Evolutionary conservation across 2,797 vertebrate genomes (phyloP).

Genomic region (Malacoraja senta): DNA sequence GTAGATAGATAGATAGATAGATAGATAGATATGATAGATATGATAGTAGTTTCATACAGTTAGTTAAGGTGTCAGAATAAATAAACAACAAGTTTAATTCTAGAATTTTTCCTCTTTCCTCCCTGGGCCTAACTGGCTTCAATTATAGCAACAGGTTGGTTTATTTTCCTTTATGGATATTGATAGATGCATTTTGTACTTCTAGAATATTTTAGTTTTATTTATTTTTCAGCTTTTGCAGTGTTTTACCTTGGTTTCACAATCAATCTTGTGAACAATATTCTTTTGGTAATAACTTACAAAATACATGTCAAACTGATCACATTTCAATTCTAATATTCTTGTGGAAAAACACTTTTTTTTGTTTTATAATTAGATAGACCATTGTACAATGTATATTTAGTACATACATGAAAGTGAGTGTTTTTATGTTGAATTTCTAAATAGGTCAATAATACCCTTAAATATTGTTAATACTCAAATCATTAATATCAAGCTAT

Average conservation of each 20-base stretch:
- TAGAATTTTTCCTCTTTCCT: neutral
- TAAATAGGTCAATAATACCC: neutral
- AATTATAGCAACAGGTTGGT: neutral
- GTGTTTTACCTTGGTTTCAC: neutral
- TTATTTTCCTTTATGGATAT: neutral
- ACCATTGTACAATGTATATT: neutral
- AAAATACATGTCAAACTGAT: neutral
- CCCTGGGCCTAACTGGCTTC: neutral
- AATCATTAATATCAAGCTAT: neutral
- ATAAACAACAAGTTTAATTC: conserved; percentile 32
- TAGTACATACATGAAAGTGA: too few species aligned
- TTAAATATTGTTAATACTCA: neutral
- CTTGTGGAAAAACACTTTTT: neutral
- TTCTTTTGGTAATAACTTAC: neutral
- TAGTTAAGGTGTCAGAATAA: neutral
- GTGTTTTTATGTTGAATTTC: neutral
- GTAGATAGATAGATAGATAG: too few species aligned
- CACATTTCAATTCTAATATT: neutral
- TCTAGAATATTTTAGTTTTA: neutral
- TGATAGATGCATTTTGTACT: neutral
- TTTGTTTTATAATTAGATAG: neutral
- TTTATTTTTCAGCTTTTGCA: neutral
- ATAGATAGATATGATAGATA: too few species aligned
- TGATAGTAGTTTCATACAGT: neutral
- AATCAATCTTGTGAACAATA: neutral